These are phyloP conservation scores for Copidosoma floridanum DNA, from an alignment of 1,140 invertebrate genomes.

Conservation along the genomic window DNA sequence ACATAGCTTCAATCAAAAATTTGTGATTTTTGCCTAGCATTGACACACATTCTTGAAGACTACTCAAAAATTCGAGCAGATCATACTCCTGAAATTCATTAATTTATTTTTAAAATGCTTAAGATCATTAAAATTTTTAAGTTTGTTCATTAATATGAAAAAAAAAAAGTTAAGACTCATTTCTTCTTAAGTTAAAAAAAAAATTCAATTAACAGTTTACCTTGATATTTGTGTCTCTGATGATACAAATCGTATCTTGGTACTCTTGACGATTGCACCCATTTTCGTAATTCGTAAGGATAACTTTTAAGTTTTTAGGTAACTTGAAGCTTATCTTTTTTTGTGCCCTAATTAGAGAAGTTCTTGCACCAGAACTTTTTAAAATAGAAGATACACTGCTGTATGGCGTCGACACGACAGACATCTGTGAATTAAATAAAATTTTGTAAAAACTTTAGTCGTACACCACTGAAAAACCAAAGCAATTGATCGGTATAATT, in stretches of 20 bases:
- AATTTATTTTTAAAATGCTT: background rate
- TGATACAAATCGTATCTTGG: constrained; percentile 48
- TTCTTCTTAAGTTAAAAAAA: constrained; percentile 3
- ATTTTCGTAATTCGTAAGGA: constrained; percentile 42
- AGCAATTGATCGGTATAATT: too few relatives aligned
- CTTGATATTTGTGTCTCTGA: constrained; percentile 47
- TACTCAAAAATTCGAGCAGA: constrained; percentile 56
- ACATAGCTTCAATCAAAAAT: constrained; percentile 62
- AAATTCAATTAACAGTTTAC: constrained; percentile 26
- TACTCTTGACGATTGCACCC: constrained; percentile 41
- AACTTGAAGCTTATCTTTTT: constrained; percentile 46
- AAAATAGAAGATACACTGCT: constrained; percentile 49
- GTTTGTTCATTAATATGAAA: background rate
- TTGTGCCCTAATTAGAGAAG: constrained; percentile 31
- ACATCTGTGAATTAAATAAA: constrained; percentile 44
- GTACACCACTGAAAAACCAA: too few relatives aligned
- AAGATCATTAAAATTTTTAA: background rate
- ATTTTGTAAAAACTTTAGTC: background rate
- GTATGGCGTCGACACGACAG: constrained; percentile 47
- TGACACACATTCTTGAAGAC: constrained; percentile 61
- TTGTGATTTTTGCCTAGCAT: constrained; percentile 58
- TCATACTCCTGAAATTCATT: constrained; percentile 58
- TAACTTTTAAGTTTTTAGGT: constrained; percentile 44
- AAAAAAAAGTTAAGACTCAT: background rate
- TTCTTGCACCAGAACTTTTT: constrained; percentile 41